Evolutionary conservation across 2,797 vertebrate species (phyloP).

Genomic region (Syngnathus rostellatus): DNA sequence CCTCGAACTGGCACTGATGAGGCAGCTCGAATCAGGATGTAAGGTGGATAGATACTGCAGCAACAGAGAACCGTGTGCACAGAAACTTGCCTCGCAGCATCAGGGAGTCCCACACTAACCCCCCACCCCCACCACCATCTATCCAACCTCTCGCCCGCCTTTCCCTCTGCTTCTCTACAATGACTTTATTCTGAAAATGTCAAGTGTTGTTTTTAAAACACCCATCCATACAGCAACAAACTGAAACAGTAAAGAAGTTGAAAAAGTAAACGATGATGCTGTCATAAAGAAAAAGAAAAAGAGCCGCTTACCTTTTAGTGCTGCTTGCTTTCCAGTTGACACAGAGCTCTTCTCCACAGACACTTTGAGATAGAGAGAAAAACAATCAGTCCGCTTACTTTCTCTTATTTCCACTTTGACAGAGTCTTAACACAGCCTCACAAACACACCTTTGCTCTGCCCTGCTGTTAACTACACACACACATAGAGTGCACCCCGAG

Average conservation of each 20-base stretch:
- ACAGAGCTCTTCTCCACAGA: constrained; percentile 42
- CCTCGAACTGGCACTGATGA: constrained; percentile 35
- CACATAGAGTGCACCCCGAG: constrained; percentile 43
- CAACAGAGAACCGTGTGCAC: constrained; percentile 71
- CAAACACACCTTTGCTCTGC: constrained; percentile 59
- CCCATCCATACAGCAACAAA: not conserved
- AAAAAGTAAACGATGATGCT: constrained; percentile 4
- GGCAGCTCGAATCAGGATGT: constrained; percentile 53
- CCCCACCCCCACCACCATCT: constrained; percentile 42
- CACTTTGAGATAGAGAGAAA: constrained; percentile 69
- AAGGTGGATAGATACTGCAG: constrained; percentile 71
- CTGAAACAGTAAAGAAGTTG: constrained; percentile 44
- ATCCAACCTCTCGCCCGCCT: constrained; percentile 10
- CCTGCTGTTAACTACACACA: constrained; percentile 51
- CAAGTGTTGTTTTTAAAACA: not conserved
- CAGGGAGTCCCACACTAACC: constrained; percentile 66
- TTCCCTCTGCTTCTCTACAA: constrained; percentile 22
- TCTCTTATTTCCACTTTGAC: constrained; percentile 60
- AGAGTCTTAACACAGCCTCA: constrained; percentile 40
- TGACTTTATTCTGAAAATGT: constrained; percentile 11
- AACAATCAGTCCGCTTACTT: constrained; percentile 60
- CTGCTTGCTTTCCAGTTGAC: constrained; percentile 40
- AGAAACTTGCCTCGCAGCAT: constrained; percentile 68
- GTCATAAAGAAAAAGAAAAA: constrained; percentile 11
- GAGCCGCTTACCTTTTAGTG: constrained; percentile 54